phyloP scores from a whole-genome alignment of 1,140 invertebrate genomes.

The Lethocerus indicus region DNA sequence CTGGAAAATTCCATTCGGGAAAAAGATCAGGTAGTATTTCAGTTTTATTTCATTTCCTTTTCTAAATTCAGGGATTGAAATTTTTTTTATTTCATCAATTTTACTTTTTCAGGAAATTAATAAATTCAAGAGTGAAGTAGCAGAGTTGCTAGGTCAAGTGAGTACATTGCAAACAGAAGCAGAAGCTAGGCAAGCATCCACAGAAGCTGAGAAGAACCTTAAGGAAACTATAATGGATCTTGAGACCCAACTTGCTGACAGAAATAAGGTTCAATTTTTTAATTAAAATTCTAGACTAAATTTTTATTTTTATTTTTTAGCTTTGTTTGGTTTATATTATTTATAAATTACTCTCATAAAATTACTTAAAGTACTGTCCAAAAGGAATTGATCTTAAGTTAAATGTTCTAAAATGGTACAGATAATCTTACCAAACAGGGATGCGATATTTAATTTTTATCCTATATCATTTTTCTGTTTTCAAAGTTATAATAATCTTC shows the following conservation, averaged over 20 bases:
- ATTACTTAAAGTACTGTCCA: too few species aligned
- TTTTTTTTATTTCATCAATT: slow-evolving; percentile 3
- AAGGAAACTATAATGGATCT: slow-evolving; percentile 41
- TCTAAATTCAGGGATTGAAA: not conserved
- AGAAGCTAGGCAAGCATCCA: slow-evolving; percentile 6
- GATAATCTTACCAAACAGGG: too few species aligned
- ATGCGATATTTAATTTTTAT: too few species aligned
- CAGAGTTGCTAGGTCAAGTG: slow-evolving; percentile 24
- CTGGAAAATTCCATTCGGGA: slow-evolving; percentile 22
- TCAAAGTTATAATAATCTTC: too few species aligned
- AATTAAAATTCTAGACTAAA: slow-evolving; percentile 13
- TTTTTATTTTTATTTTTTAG: not conserved
- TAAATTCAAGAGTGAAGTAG: slow-evolving; percentile 26
- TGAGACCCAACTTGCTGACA: slow-evolving; percentile 59
- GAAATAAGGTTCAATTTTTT: slow-evolving; percentile 43
- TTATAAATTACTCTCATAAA: too few species aligned
- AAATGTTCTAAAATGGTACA: too few species aligned
- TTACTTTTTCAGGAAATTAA: slow-evolving; percentile 30
- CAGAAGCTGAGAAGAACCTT: slow-evolving; percentile 30
- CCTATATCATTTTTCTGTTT: too few species aligned
- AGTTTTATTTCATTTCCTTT: not conserved
- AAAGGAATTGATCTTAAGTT: too few species aligned
- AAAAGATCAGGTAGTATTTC: slow-evolving; percentile 16
- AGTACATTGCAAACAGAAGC: slow-evolving; percentile 25
- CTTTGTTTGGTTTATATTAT: too few species aligned